Evolutionary conservation across 2,888 invertebrate genomes (phyloP).

Genomic region (Heliconius ethilla): DNA sequence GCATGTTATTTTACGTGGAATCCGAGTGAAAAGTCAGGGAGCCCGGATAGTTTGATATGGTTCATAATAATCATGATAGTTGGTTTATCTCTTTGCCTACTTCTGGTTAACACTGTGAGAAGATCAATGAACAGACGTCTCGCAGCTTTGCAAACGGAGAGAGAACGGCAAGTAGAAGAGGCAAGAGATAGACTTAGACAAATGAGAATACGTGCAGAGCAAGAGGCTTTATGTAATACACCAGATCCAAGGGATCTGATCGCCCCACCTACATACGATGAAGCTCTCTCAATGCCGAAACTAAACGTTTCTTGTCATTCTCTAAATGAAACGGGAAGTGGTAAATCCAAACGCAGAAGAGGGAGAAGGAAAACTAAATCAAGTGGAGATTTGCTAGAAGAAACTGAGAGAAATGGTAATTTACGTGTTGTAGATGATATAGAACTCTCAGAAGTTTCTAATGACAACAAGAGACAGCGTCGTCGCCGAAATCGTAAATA

Average conservation of each 20-base stretch:
- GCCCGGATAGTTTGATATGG: slow-evolving; percentile 81
- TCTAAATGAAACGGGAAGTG: slow-evolving; percentile 71
- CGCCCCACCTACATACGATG: slow-evolving; percentile 88
- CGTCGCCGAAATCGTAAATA: slow-evolving; percentile 62
- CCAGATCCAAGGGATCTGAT: slow-evolving; percentile 86
- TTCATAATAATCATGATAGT: slow-evolving; percentile 81
- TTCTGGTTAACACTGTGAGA: slow-evolving; percentile 79
- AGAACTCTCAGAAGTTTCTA: slow-evolving; percentile 60
- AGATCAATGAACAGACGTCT: slow-evolving; percentile 80
- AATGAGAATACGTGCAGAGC: slow-evolving; percentile 76
- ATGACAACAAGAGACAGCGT: slow-evolving; percentile 55
- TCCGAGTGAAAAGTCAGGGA: slow-evolving; percentile 63
- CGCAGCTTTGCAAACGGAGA: slow-evolving; percentile 75
- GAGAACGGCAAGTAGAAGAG: slow-evolving; percentile 81
- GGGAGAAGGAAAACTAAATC: slow-evolving; percentile 78
- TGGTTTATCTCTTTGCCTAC: slow-evolving; percentile 78
- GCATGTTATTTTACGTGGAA: slow-evolving; percentile 86
- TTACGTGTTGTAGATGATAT: slow-evolving; percentile 62
- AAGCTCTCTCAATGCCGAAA: slow-evolving; percentile 88
- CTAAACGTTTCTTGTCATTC: slow-evolving; percentile 84
- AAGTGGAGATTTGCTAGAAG: slow-evolving; percentile 76
- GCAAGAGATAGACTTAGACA: slow-evolving; percentile 82
- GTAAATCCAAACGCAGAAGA: slow-evolving; percentile 67
- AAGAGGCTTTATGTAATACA: slow-evolving; percentile 82
- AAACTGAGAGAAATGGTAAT: slow-evolving; percentile 73